Conservation (phyloP, 2,797 vertebrate species). For the Mallotus villosus region DNA sequence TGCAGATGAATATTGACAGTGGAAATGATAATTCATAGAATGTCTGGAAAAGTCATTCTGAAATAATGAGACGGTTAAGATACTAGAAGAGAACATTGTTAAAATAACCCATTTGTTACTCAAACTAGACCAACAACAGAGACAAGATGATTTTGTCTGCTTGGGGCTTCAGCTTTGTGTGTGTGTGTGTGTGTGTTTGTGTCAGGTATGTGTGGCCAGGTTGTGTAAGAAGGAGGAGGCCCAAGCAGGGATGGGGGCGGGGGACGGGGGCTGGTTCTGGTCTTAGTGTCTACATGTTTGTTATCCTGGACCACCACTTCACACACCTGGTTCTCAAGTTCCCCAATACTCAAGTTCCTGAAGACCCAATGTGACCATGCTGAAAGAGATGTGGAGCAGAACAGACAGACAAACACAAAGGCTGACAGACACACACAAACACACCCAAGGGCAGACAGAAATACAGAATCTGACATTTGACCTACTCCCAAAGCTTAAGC, state of each 20-base stretch:
- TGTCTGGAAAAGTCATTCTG: too few species aligned
- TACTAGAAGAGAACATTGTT: background rate
- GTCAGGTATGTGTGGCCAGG: background rate
- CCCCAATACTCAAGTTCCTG: slow-evolving; percentile 13
- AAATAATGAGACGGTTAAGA: background rate
- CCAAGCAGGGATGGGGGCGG: background rate
- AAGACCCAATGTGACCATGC: background rate
- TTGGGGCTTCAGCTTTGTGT: background rate
- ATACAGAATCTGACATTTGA: slow-evolving; percentile 14
- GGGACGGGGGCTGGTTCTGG: background rate
- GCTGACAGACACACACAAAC: slow-evolving; percentile 14
- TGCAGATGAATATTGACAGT: background rate
- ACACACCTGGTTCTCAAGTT: slow-evolving; percentile 1
- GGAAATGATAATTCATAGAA: too few species aligned
- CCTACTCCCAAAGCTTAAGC: background rate
- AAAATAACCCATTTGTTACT: background rate
- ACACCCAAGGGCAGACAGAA: background rate
- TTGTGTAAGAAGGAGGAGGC: background rate
- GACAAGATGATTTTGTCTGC: too few species aligned
- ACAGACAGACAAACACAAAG: slow-evolving; percentile 32
- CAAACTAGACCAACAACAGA: too few species aligned
- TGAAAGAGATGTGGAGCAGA: slow-evolving; percentile 3
- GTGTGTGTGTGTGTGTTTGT: background rate
- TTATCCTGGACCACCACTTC: slow-evolving; percentile 19
- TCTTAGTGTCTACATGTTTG: slow-evolving; percentile 15